Evolutionary conservation across 2,797 vertebrate species (phyloP).

Genomic region (Agapornis canus): DNA sequence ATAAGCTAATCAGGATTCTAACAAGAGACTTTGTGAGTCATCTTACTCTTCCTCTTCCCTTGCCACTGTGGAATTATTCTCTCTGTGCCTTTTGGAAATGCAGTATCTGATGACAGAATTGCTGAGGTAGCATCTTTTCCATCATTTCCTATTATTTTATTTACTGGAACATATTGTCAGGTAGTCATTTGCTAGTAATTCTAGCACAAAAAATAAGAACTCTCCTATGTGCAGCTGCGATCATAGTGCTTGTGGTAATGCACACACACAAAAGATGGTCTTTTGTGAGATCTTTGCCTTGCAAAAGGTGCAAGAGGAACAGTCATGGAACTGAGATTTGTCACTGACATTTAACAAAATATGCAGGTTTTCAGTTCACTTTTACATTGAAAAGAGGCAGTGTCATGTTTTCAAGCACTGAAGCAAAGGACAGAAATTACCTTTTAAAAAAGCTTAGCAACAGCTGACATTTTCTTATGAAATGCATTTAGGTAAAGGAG

Average conservation of each 20-base stretch:
- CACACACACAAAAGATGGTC: background rate
- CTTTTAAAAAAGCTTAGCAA: background rate
- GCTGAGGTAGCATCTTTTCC: background rate
- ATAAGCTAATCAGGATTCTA: background rate
- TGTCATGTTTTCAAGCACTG: background rate
- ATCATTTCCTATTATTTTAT: background rate
- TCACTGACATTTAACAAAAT: background rate
- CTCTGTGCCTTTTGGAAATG: background rate
- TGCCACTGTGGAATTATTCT: background rate
- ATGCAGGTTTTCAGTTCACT: accelerated
- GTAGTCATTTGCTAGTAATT: background rate
- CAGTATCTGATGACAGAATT: background rate
- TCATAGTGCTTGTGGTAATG: background rate
- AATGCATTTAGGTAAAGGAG: background rate
- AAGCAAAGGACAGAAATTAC: background rate
- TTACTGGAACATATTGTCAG: background rate
- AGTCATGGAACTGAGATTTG: background rate
- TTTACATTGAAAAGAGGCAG: background rate
- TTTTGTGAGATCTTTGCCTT: background rate
- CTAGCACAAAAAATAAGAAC: background rate
- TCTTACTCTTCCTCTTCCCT: background rate
- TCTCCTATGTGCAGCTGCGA: background rate
- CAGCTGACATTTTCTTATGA: background rate
- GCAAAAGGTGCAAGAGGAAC: background rate
- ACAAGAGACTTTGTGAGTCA: background rate